Evolutionary conservation across 2,113 vertebrate genomes (phyloP).

Genomic region (Poeciliopsis occidentalis): DNA sequence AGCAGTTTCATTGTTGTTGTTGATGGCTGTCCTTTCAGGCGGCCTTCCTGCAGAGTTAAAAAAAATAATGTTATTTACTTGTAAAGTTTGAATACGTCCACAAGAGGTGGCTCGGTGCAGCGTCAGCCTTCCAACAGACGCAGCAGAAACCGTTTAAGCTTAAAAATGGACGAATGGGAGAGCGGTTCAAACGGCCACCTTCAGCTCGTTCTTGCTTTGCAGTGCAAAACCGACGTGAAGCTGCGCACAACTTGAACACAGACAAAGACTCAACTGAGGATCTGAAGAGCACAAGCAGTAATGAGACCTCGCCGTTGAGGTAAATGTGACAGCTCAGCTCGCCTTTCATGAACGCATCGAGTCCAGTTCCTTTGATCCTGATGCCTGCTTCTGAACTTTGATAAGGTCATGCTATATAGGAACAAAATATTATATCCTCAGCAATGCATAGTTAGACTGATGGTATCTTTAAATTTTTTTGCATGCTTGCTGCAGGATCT

Average conservation of each 20-base stretch:
- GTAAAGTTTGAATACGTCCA: constrained; percentile 14
- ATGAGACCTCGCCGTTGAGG: constrained; percentile 14
- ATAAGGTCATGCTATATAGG: background rate
- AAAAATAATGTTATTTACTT: background rate
- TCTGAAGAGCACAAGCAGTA: constrained; percentile 30
- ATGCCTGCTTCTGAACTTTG: background rate
- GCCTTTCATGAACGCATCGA: constrained; percentile 19
- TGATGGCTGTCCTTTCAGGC: background rate
- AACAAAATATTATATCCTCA: background rate
- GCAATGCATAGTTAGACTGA: background rate
- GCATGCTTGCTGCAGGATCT: background rate
- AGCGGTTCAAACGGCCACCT: constrained; percentile 17
- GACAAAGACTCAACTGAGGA: background rate
- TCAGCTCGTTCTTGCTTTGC: constrained; percentile 4
- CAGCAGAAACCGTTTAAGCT: constrained; percentile 53
- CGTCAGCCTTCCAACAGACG: constrained; percentile 25
- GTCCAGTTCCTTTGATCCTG: constrained; percentile 14
- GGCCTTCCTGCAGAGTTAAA: background rate
- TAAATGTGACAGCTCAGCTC: constrained; percentile 34
- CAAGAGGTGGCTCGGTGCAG: constrained; percentile 24
- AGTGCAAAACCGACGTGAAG: constrained; percentile 35
- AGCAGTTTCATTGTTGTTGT: background rate
- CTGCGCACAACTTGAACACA: constrained; percentile 25
- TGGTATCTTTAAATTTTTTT: background rate
- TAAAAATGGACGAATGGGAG: constrained; percentile 41